Evolutionary conservation across 2,888 invertebrate genomes (phyloP), one percentile per base, ranked within the genome.

Genomic region (Seira ritae): DNA sequence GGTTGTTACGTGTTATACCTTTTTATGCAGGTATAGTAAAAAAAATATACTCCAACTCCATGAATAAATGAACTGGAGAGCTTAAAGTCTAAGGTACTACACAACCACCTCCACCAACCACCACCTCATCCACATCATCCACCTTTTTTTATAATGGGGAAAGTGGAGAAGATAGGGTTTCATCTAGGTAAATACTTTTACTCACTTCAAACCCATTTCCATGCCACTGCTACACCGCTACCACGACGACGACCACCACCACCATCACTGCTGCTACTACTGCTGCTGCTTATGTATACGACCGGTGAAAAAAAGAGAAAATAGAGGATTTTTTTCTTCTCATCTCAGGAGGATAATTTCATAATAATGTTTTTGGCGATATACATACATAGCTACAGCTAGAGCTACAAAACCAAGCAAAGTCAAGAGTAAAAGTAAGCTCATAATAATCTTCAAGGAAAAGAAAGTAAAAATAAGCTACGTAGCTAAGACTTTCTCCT

Each of bases 301-400:
- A n/a, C n/a, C n/a, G 20, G 19, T 19, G 55, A 46, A 31, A 62
- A 12, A 22, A 60, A 62, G 50, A 37, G 19, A 55, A 55, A 8
- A 50, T 37, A n/a, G 22, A 46, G 17, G 23, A 19, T 23, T 80
- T n/a, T n/a, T n/a, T n/a, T n/a, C n/a, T 42, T 66, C n/a, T 65
- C 75, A 66, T 76, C 81, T 81, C 81, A 37, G 19, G 81, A 81
- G 81, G 81, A 81, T 81, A 81, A 81, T 81, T 81, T 81, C 74
- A 81, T 75, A 80, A 80, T 80, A 80, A 80, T 81, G 71, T 71
- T 75, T n/a, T 74, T 73, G 19, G 46, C 66, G 46, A 24, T 42
- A 42, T 42, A n/a, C n/a, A n/a, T n/a, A n/a, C n/a, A n/a, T n/a
- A 12, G 42, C 42, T 8, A 42, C 4, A 42, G 42, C 42, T 8